A percentile compares a stretch with the other conserved stretches of the same genome.
Conservation (phyloP, 2,888 invertebrate genomes). For the Limnephilus auricula region DNA sequence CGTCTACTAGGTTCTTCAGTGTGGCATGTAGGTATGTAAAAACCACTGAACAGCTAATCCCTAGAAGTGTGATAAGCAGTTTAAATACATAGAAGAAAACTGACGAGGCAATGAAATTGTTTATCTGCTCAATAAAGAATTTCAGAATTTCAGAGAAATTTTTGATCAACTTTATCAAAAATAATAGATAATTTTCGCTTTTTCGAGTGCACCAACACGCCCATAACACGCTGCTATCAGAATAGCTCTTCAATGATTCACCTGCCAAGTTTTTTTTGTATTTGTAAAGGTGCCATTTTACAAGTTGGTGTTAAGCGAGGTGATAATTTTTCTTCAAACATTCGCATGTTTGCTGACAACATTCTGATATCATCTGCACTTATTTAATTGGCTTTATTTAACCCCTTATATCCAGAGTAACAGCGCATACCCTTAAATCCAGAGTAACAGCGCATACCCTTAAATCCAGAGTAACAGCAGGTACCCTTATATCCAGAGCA, state of each 20-base stretch:
- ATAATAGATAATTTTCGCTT: too few relatives aligned
- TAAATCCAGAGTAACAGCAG: too few relatives aligned
- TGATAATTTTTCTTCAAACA: not conserved
- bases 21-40: not conserved
- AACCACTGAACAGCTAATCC: not conserved
- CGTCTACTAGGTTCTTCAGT: not conserved
- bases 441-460: too few relatives aligned
- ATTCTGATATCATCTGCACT: not conserved
- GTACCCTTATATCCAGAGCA: too few relatives aligned
- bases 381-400: not conserved
- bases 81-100: too few relatives aligned
- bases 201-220: too few relatives aligned
- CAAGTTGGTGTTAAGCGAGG: not conserved
- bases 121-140: too few relatives aligned
- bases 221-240: not conserved
- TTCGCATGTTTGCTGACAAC: not conserved
- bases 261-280: not conserved
- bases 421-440: too few relatives aligned
- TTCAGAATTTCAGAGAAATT: too few relatives aligned
- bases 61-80: too few relatives aligned
- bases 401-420: not conserved
- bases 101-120: too few relatives aligned
- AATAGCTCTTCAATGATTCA: not conserved
- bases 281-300: not conserved
- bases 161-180: too few relatives aligned